phyloP scores from a whole-genome alignment of 2,113 vertebrate species.

The Alethe diademata region DNA sequence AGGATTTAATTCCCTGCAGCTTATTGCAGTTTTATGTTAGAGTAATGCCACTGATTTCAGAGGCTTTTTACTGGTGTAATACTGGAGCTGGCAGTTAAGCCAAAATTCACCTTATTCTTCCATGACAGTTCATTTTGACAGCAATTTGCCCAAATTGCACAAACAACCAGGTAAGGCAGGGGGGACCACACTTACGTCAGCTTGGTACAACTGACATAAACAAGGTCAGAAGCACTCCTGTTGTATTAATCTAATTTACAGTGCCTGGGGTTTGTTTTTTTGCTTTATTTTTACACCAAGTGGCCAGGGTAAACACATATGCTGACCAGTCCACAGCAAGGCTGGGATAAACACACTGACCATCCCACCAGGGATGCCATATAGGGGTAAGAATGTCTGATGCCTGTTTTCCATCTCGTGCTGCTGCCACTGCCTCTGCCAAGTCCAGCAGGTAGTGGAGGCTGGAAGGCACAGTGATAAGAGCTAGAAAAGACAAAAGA shows the following conservation, averaged over 20 bases:
- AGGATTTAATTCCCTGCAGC: conserved; percentile 3
- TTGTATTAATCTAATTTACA: conserved; percentile 25
- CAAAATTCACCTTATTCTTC: not conserved
- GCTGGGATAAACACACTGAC: not conserved
- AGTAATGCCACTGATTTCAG: not conserved
- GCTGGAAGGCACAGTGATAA: not conserved
- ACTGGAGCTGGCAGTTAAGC: not conserved
- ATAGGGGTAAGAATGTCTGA: conserved; percentile 4
- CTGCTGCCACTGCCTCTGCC: not conserved
- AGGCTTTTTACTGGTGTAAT: not conserved
- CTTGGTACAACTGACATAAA: not conserved
- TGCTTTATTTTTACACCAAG: not conserved
- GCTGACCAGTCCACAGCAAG: not conserved
- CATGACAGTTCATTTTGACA: not conserved
- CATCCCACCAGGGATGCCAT: not conserved
- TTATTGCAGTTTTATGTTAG: not conserved
- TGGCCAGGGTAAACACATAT: not conserved
- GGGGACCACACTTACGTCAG: not conserved
- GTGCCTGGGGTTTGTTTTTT: not conserved
- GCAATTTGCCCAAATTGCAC: not conserved
- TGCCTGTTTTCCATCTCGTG: not conserved
- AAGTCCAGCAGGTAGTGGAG: not conserved
- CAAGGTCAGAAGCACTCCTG: not conserved
- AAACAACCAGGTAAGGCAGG: not conserved
- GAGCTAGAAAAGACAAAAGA: not conserved